These are phyloP conservation scores for Mechanitis mazaeus DNA, from an alignment of 2,888 invertebrate genomes.

Conservation along the genomic window DNA sequence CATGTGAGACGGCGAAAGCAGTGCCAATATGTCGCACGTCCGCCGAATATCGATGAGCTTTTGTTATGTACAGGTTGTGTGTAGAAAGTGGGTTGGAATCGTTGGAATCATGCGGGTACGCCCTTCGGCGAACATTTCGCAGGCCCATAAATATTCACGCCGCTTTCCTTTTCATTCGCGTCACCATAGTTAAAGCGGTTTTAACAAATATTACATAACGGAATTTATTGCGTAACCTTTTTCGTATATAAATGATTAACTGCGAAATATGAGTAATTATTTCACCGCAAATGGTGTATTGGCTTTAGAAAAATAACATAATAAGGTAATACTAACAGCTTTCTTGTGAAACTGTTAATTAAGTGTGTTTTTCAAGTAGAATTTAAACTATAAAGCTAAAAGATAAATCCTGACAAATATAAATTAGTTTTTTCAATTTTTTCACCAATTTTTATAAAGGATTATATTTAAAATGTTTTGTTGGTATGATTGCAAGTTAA, in stretches of 20 bases:
- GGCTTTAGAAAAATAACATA: background rate
- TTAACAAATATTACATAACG: slow-evolving; percentile 66
- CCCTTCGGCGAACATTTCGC: slow-evolving; percentile 74
- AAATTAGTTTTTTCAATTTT: too few relatives aligned
- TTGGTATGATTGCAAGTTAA: too few relatives aligned
- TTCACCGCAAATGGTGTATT: background rate
- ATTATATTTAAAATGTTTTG: too few relatives aligned
- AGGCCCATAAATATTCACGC: slow-evolving; percentile 68
- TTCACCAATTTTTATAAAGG: too few relatives aligned
- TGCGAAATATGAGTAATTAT: slow-evolving; percentile 39
- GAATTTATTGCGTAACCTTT: slow-evolving; percentile 52
- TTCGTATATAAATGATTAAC: slow-evolving; percentile 39
- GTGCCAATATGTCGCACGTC: slow-evolving; percentile 51
- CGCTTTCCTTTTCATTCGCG: slow-evolving; percentile 71
- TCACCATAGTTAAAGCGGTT: slow-evolving; percentile 47
- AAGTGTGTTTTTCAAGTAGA: too few relatives aligned
- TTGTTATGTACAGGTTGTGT: slow-evolving; percentile 55
- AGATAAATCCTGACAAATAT: too few relatives aligned
- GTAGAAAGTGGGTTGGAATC: slow-evolving; percentile 62
- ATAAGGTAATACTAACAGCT: too few relatives aligned
- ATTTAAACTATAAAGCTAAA: too few relatives aligned
- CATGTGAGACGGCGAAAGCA: slow-evolving; percentile 57
- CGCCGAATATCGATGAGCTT: slow-evolving; percentile 72
- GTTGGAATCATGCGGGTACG: slow-evolving; percentile 63
- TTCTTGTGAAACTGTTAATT: too few relatives aligned